Evolutionary conservation across 2,797 vertebrate genomes (phyloP).

Genomic region (Otus scops): DNA sequence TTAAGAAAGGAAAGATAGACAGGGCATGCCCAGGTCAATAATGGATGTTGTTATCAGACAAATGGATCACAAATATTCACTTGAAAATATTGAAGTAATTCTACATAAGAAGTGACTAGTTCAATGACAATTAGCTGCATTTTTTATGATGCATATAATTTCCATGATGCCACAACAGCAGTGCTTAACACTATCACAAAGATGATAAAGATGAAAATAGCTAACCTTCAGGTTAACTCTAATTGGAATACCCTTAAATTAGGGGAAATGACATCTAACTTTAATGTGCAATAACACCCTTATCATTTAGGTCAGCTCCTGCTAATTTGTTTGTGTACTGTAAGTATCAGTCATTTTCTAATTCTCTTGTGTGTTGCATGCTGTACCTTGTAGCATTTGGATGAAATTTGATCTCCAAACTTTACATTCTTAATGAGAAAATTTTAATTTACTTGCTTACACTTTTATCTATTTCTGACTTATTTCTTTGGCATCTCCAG

Average conservation of each 20-base stretch:
- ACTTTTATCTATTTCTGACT: neutral
- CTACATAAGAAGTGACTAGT: conserved; percentile 60
- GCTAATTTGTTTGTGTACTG: conserved; percentile 62
- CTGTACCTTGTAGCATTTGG: neutral
- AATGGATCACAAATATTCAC: conserved; percentile 67
- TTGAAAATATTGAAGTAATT: conserved; percentile 70
- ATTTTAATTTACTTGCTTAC: neutral
- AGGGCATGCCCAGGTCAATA: conserved; percentile 76
- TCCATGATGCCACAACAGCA: neutral
- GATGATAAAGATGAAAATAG: conserved; percentile 44
- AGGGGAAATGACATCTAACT: conserved; percentile 53
- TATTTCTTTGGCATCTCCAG: neutral
- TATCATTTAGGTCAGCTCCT: conserved; percentile 62
- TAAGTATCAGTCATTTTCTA: conserved; percentile 33
- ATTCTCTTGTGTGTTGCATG: neutral
- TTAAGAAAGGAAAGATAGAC: conserved; percentile 71
- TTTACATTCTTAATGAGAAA: neutral
- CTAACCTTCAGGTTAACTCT: conserved; percentile 62
- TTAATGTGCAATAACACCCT: conserved; percentile 55
- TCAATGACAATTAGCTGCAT: conserved; percentile 9
- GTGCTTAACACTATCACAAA: conserved; percentile 17
- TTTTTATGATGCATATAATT: conserved; percentile 27
- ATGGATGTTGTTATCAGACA: conserved; percentile 67
- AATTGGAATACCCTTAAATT: conserved; percentile 68
- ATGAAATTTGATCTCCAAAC: neutral